phyloP scores from a whole-genome alignment of 2,113 vertebrate genomes.

The Prionailurus bengalensis region DNA sequence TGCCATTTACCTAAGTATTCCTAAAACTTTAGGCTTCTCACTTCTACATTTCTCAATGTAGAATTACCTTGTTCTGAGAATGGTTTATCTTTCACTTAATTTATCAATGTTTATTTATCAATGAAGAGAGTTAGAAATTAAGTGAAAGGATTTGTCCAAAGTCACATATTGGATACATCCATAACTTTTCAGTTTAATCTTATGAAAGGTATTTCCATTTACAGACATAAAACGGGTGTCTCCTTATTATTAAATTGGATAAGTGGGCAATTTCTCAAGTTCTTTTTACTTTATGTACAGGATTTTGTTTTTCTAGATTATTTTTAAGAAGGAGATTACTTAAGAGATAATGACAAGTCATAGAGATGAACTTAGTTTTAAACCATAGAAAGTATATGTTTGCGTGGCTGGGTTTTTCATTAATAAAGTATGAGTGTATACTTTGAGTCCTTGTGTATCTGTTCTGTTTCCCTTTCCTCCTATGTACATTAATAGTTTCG shows the following conservation, averaged over 20 bases:
- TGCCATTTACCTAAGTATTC: background rate
- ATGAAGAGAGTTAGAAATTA: background rate
- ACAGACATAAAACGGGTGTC: background rate
- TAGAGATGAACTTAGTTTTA: constrained; percentile 21
- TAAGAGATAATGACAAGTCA: background rate
- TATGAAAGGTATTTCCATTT: background rate
- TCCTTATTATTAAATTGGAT: background rate
- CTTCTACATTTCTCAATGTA: background rate
- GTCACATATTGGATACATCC: background rate
- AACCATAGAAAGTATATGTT: background rate
- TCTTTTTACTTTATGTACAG: constrained; percentile 8
- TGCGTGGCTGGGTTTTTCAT: background rate
- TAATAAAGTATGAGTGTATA: background rate
- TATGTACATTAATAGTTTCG: background rate
- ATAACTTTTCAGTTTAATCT: background rate
- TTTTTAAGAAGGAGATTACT: constrained; percentile 18
- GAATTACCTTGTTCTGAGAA: background rate
- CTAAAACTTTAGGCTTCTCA: background rate
- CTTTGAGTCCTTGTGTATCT: background rate
- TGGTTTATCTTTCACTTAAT: background rate
- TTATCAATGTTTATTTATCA: background rate
- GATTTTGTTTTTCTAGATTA: constrained; percentile 34
- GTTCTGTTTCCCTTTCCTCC: background rate
- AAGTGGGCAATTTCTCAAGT: background rate
- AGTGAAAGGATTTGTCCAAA: background rate